Percentiles rank a stretch among this genome's conserved stretches.
Conservation (phyloP, 1,140 invertebrate genomes). For the Leptopilina clavipes region DNA sequence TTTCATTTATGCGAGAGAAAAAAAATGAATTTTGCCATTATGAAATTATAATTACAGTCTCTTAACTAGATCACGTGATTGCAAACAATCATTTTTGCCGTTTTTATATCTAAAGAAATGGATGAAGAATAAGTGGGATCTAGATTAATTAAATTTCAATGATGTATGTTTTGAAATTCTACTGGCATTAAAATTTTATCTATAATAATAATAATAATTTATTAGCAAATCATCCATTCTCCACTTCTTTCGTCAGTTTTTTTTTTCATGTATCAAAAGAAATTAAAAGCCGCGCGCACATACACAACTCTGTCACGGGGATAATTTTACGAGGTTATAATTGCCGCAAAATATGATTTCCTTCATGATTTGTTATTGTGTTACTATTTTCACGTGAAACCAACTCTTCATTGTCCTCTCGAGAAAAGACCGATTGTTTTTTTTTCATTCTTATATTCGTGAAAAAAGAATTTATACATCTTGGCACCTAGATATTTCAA, state of each 20-base stretch:
- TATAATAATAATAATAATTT: no score
- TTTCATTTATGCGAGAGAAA: constrained; percentile 14
- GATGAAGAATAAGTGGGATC: no score
- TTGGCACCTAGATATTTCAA: constrained; percentile 47
- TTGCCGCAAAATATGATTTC: constrained; percentile 45
- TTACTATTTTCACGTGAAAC: not conserved
- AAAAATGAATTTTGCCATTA: constrained; percentile 17
- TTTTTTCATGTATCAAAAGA: not conserved
- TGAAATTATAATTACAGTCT: constrained; percentile 12
- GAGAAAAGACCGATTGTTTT: not conserved
- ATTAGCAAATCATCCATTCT: no score
- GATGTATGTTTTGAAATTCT: no score
- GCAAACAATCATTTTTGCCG: not conserved
- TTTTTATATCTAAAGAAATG: no score
- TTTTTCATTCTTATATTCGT: constrained; percentile 43
- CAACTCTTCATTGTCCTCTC: not conserved
- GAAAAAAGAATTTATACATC: constrained; percentile 37
- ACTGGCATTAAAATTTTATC: no score
- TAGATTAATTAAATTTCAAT: no score
- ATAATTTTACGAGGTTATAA: constrained; percentile 58
- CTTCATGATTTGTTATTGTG: not conserved
- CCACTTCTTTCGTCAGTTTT: no score
- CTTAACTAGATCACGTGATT: not conserved
- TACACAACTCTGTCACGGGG: constrained; percentile 39
- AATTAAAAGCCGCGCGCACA: not conserved